phyloP scores from a whole-genome alignment of 2,797 vertebrate genomes.

The Anisognathus igniventris region DNA sequence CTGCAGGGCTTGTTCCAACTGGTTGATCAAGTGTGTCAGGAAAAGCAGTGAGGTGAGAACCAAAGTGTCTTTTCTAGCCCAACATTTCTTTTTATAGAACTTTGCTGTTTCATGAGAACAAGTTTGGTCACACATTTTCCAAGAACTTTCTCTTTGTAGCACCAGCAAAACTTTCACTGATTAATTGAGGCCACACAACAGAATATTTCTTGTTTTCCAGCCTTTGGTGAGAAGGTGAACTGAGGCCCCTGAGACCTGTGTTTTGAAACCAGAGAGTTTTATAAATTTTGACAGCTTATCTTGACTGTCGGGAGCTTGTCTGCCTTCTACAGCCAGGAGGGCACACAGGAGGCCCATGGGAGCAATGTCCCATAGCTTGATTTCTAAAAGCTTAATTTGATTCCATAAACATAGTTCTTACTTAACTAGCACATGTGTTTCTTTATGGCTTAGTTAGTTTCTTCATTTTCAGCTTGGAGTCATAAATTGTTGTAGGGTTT shows the following conservation, averaged over 20 bases:
- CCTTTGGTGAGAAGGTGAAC: background rate
- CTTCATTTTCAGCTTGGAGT: background rate
- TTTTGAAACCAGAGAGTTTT: background rate
- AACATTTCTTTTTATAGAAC: background rate
- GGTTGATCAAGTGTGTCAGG: background rate
- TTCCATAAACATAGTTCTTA: background rate
- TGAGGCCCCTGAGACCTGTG: background rate
- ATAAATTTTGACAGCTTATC: background rate
- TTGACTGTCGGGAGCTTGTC: background rate
- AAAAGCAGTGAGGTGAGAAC: background rate
- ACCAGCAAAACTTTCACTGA: background rate
- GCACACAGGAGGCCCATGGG: accelerated
- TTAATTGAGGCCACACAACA: background rate
- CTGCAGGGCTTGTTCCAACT: background rate
- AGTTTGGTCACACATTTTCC: background rate
- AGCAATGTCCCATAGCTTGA: background rate
- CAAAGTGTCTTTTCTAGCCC: background rate
- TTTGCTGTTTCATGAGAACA: background rate
- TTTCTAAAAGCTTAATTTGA: background rate
- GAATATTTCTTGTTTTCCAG: background rate
- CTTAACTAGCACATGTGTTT: background rate
- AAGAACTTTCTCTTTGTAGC: background rate
- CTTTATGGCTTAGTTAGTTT: background rate
- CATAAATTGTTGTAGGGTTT: background rate
- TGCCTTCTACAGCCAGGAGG: background rate